Base-by-base conservation (phyloP, 2,888 invertebrate genomes). In the Volucella inflata region DNA sequence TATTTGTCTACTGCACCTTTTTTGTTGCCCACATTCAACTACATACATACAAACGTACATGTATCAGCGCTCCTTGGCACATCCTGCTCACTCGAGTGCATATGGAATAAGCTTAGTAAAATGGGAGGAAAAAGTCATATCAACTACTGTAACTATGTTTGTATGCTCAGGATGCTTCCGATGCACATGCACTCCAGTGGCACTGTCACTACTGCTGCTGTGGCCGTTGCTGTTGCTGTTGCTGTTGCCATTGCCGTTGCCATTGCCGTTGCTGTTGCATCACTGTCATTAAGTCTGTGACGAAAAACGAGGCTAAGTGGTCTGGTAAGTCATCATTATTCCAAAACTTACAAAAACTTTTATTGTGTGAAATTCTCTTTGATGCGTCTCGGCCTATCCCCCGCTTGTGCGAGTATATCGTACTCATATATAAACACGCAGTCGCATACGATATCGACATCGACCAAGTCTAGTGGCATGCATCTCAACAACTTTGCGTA, bases 261-360 rank as follows among this genome's bases (percentile, higher is more conserved):
- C 30, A 50, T 9, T 70, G 46, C 38, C 44, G 17, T 21, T 40
- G 68, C 65, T 57, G 46, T 42, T 64, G 78, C 78, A 57, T 53
- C 68, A 70, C 70, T 82, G 82, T 82, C 87, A 87, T 82, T 87
- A 82, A 78, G 87, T 77, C 81, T 81, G 76, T 78, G 82, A 82
- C 74, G 82, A 77, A 87, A 85, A 87, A 87, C 81, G 87, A 78
- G 87, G 87, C 82, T 87, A 87, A 87, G 87, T 87, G 87, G 87
- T 87, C 87, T 87, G 87, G 87, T 82, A 87, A 87, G 81, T 87
- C 85, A 87, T 87, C 85, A 87, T 87, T 87, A 87, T 87, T 82
- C 82, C 87, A 87, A 87, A 87, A 87, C 87, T 87, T 87, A 87
- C 87, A 87, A 87, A 87, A 87, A 87, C 85, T 87, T 84, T 84